Conservation (phyloP, 1,140 invertebrate species). For the Muscidifurax raptorellus region DNA sequence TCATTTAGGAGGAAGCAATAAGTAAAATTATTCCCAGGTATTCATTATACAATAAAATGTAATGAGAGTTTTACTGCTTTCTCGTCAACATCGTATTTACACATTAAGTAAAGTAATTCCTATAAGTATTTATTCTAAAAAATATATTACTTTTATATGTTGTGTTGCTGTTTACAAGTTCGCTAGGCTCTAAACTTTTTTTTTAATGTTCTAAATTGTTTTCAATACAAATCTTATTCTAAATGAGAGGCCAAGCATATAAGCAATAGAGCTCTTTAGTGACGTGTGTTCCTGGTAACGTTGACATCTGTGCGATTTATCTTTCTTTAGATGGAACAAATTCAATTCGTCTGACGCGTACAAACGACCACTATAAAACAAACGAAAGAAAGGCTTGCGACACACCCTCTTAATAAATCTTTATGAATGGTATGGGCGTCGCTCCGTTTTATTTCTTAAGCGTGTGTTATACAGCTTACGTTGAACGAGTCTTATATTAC, state of each 20-base stretch:
- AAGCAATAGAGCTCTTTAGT: slow-evolving; percentile 12
- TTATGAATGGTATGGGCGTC: slow-evolving; percentile 9
- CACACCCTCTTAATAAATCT: slow-evolving; percentile 46
- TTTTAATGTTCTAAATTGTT: too few species aligned
- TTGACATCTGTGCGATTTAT: slow-evolving; percentile 75
- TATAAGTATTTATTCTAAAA: too few species aligned
- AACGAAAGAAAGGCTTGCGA: slow-evolving; percentile 13
- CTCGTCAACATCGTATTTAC: too few species aligned
- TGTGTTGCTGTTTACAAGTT: too few species aligned
- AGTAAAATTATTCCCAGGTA: too few species aligned
- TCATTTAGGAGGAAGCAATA: too few species aligned
- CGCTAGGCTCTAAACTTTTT: too few species aligned
- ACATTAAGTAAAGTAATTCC: too few species aligned
- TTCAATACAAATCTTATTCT: neutral
- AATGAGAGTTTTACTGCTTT: too few species aligned
- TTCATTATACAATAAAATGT: too few species aligned
- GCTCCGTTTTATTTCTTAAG: slow-evolving; percentile 6
- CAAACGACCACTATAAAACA: slow-evolving; percentile 21
- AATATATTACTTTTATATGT: too few species aligned
- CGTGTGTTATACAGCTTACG: neutral
- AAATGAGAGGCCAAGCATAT: slow-evolving; percentile 50
- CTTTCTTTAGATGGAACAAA: slow-evolving; percentile 70
- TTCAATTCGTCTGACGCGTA: slow-evolving; percentile 58
- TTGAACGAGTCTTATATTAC: too few species aligned
- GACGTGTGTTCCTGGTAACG: slow-evolving; percentile 67